phyloP scores from a whole-genome alignment of 2,888 invertebrate species.

The Scaptodrosophila latifasciaeformis region DNA sequence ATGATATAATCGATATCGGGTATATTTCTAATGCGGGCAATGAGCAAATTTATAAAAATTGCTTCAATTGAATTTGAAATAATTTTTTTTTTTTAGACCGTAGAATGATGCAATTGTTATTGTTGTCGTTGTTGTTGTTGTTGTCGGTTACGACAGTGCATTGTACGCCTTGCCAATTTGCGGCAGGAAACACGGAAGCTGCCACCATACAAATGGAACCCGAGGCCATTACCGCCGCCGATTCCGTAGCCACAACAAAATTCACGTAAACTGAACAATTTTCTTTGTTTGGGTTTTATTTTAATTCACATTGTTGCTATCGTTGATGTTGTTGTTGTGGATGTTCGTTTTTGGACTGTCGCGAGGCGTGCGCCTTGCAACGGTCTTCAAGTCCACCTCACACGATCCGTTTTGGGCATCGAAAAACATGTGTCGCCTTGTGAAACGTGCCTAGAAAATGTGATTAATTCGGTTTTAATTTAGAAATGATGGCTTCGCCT shows the following conservation, averaged over 20 bases:
- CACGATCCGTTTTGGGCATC: background rate
- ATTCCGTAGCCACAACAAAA: conserved; percentile 31
- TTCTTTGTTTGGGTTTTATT: background rate
- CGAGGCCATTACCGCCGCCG: conserved; percentile 15
- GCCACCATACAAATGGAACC: conserved; percentile 17
- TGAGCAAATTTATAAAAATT: too few species aligned
- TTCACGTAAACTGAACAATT: conserved; percentile 32
- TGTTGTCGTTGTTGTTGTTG: conserved; percentile 5
- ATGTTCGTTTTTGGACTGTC: background rate
- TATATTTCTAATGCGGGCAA: too few species aligned
- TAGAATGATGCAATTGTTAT: conserved; percentile 47
- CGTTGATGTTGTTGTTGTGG: background rate
- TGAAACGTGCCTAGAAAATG: background rate
- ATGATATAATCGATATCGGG: too few species aligned
- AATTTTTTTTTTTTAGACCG: conserved; percentile 35
- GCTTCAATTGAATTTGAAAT: conserved; percentile 11
- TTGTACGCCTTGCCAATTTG: background rate
- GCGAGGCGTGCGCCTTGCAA: too few species aligned
- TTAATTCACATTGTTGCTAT: background rate
- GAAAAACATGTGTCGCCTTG: conserved; percentile 28
- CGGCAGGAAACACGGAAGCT: conserved; percentile 35
- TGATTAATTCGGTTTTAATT: background rate
- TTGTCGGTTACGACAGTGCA: conserved; percentile 13
- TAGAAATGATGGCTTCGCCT: too few species aligned
- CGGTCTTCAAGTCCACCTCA: too few species aligned